Conservation (phyloP, 2,113 vertebrate species). For the Cercopithecus mona region DNA sequence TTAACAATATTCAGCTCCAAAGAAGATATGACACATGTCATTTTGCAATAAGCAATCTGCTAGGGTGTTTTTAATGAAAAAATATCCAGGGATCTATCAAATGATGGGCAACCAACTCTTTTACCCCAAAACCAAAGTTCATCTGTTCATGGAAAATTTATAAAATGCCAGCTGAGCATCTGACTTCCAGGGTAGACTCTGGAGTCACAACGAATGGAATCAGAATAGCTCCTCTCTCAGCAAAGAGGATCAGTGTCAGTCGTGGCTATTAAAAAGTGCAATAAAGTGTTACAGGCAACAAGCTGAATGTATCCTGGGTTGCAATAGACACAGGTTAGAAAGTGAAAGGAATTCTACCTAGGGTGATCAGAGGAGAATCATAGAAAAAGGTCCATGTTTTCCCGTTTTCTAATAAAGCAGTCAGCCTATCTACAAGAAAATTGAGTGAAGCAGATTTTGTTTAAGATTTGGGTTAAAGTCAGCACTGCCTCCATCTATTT, state of each 20-base stretch:
- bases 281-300: neutral
- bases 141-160: neutral
- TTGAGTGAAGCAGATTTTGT: too few species aligned
- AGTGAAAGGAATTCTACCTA: neutral
- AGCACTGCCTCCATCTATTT: too few species aligned
- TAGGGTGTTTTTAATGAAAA: neutral
- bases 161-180: neutral
- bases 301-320: neutral
- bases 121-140: neutral
- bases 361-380: neutral
- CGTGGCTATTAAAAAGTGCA: neutral
- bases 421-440: too few species aligned
- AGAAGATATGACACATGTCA: neutral
- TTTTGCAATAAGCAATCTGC: neutral
- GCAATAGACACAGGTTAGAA: neutral
- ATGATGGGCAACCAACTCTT: neutral
- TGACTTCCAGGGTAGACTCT: neutral
- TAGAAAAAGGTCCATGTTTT: neutral
- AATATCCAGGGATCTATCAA: neutral
- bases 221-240: neutral
- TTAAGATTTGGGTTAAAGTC: too few species aligned
- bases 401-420: too few species aligned
- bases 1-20: neutral
- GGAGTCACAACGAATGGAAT: neutral
- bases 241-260: neutral